Evolutionary conservation across 2,113 vertebrate genomes (phyloP).

Genomic region (Chelonoidis abingdonii): DNA sequence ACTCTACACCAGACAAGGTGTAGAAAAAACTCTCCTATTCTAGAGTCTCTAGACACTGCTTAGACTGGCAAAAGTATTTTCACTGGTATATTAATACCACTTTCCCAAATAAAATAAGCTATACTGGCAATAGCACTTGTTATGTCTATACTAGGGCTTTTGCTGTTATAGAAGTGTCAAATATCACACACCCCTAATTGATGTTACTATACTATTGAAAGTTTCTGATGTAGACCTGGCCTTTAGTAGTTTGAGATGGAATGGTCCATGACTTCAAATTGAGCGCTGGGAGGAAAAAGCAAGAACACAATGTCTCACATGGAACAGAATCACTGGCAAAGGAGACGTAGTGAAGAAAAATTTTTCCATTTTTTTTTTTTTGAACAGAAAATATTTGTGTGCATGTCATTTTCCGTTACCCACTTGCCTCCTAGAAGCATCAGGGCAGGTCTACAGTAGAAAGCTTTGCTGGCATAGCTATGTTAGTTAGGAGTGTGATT

Average conservation of each 20-base stretch:
- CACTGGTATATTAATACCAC: not conserved
- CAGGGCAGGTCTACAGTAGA: not conserved
- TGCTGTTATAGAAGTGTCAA: not conserved
- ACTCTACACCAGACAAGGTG: not conserved
- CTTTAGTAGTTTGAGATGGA: not conserved
- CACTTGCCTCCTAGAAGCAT: not conserved
- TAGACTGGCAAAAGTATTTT: not conserved
- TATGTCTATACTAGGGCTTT: not conserved
- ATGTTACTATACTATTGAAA: not conserved
- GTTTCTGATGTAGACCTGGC: not conserved
- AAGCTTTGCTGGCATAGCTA: not conserved
- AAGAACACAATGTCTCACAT: not conserved
- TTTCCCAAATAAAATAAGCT: not conserved
- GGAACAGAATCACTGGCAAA: not conserved
- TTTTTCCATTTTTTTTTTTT: not conserved
- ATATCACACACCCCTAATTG: not conserved
- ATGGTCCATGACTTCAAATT: not conserved
- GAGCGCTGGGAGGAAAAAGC: not conserved
- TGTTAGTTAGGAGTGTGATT: not conserved
- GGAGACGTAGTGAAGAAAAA: not conserved
- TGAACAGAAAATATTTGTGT: not conserved
- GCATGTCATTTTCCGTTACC: not conserved
- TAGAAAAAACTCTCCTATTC: not conserved
- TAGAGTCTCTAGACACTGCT: not conserved
- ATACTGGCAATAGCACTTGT: not conserved